These are phyloP conservation scores for Ceratosolen solmsi DNA, from an alignment of 1,140 invertebrate genomes.

Conservation along the genomic window DNA sequence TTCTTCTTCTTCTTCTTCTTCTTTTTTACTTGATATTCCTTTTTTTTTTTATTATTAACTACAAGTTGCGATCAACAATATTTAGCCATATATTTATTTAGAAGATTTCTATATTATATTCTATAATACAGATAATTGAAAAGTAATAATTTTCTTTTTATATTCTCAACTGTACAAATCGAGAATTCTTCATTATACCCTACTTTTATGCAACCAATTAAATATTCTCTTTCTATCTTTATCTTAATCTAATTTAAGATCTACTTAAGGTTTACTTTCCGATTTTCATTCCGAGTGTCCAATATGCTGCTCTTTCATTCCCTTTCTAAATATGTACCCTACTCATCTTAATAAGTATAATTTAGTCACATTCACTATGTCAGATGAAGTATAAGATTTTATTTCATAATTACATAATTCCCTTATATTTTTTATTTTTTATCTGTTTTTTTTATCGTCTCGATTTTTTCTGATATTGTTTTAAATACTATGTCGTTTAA, in stretches of 20 bases:
- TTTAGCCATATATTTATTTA: no score
- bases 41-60: no score
- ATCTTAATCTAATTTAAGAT: neutral
- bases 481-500: no score
- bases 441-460: no score
- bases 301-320: neutral
- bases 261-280: neutral
- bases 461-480: no score
- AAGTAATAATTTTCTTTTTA: neutral
- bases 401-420: neutral
- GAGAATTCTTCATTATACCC: neutral
- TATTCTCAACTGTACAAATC: neutral
- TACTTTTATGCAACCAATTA: neutral
- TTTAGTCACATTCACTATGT: neutral
- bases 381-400: neutral
- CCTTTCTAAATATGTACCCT: neutral
- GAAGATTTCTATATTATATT: no score
- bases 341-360: neutral
- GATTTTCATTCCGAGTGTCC: no score
- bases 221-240: neutral
- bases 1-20: no score
- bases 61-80: no score
- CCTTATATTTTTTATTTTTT: neutral
- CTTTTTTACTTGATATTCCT: no score
- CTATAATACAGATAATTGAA: neutral